A percentile compares a stretch with the other conserved stretches of the same genome.
phyloP scores from a whole-genome alignment of 2,888 invertebrate species.

The Agelastica alni region DNA sequence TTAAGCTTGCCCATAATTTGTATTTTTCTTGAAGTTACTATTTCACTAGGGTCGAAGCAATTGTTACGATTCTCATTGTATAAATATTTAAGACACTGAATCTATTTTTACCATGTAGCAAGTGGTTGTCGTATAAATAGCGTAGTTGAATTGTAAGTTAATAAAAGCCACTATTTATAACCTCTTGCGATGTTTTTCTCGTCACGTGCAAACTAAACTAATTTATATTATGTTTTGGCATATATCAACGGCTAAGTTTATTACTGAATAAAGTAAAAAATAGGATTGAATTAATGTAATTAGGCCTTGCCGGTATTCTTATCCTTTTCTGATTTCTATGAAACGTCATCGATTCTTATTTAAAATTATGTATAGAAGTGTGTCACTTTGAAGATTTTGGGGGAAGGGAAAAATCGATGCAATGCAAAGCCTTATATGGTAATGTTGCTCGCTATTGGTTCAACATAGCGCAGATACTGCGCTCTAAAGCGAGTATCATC shows the following conservation, averaged over 20 bases:
- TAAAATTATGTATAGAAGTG: constrained; percentile 41
- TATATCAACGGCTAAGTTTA: constrained; percentile 1
- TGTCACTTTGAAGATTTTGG: constrained; percentile 41
- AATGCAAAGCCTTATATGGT: constrained; percentile 80
- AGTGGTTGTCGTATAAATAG: constrained; percentile 42
- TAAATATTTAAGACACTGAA: constrained; percentile 11
- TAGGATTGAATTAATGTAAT: constrained; percentile 1
- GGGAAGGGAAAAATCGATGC: constrained; percentile 59
- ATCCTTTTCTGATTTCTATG: constrained; percentile 30
- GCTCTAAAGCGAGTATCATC: constrained; percentile 52
- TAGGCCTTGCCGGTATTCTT: constrained; percentile 16
- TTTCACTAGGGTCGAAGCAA: constrained; percentile 37
- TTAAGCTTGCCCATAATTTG: too few relatives aligned
- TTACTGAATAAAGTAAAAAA: constrained; percentile 13
- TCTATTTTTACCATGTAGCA: constrained; percentile 40
- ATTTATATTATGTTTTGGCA: constrained; percentile 2
- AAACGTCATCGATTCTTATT: constrained; percentile 36
- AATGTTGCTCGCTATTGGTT: constrained; percentile 72
- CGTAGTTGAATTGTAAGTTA: constrained; percentile 8
- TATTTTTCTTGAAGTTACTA: too few relatives aligned
- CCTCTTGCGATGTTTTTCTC: constrained; percentile 16
- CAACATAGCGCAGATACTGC: constrained; percentile 43
- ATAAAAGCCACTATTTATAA: constrained; percentile 23
- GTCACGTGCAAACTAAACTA: constrained; percentile 22
- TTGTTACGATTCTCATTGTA: constrained; percentile 32